Conservation (phyloP, 2,113 vertebrate genomes). For the Brienomyrus brachyistius region DNA sequence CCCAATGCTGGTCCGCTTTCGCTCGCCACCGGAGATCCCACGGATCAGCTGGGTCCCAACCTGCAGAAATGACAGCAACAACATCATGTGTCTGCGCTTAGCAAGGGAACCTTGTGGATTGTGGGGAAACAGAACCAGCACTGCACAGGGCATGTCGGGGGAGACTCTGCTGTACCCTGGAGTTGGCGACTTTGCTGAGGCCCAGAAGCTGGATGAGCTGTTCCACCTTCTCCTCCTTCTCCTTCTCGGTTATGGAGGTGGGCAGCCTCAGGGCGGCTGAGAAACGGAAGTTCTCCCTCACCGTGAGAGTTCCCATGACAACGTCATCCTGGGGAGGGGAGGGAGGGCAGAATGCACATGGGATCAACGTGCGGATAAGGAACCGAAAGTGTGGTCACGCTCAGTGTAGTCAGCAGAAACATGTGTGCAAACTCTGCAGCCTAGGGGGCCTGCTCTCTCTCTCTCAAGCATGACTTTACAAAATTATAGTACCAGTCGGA, state of each 20-base stretch:
- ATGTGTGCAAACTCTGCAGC: neutral
- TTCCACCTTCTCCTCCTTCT: constrained; percentile 73
- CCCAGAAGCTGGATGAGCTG: constrained; percentile 75
- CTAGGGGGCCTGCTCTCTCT: neutral
- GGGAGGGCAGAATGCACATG: neutral
- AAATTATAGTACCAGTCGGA: neutral
- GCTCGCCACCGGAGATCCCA: constrained; percentile 86
- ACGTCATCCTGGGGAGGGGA: constrained; percentile 71
- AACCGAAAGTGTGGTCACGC: neutral
- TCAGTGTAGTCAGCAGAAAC: neutral
- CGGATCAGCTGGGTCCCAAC: constrained; percentile 81
- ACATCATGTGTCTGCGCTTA: neutral
- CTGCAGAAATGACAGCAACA: constrained; percentile 46
- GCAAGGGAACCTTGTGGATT: neutral
- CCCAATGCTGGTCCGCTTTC: constrained; percentile 88
- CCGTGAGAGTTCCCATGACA: constrained; percentile 88
- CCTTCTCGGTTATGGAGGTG: constrained; percentile 57
- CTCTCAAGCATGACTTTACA: neutral
- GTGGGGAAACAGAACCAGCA: neutral
- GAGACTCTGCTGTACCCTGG: constrained; percentile 62
- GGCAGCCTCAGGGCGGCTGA: constrained; percentile 86
- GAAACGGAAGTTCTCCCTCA: constrained; percentile 87
- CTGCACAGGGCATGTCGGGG: neutral
- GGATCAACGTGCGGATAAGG: neutral
- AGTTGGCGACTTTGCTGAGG: constrained; percentile 82